Evolutionary conservation across 2,113 vertebrate genomes (phyloP).

Genomic region (Dolichotis patagonum): DNA sequence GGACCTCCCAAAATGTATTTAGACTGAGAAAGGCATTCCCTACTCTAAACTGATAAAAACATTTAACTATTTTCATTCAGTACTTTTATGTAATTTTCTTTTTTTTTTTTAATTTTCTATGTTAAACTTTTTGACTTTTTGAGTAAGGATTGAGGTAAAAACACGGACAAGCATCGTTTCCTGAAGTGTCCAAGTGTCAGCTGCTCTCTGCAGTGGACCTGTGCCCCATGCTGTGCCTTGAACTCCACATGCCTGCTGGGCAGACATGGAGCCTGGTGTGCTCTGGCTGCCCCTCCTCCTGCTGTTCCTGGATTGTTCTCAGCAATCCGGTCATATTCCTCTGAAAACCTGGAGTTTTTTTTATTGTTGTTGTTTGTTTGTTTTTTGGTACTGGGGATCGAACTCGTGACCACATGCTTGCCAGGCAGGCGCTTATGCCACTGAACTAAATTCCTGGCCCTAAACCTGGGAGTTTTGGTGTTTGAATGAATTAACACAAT

Average conservation of each 20-base stretch:
- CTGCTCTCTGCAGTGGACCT: not conserved
- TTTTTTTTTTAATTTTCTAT: not conserved
- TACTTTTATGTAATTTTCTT: not conserved
- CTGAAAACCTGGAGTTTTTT: not conserved
- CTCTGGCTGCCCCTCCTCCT: not conserved
- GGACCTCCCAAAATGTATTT: not conserved
- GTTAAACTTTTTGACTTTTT: not conserved
- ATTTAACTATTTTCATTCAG: not conserved
- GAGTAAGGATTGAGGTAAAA: not conserved
- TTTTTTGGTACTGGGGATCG: no score
- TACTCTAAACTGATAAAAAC: not conserved
- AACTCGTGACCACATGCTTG: no score
- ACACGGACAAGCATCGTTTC: not conserved
- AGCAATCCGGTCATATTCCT: not conserved
- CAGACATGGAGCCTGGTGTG: not conserved
- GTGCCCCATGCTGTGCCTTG: not conserved
- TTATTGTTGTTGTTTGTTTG: no score
- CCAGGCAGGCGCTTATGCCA: no score
- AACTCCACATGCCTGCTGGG: no score
- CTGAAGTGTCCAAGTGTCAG: fast-evolving
- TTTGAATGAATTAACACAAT: not conserved
- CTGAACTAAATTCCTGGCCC: no score
- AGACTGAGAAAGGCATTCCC: not conserved
- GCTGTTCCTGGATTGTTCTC: not conserved
- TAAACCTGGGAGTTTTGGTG: no score